These are phyloP conservation scores for Rhagonycha lutea DNA, from an alignment of 2,888 invertebrate genomes.

Conservation along the genomic window DNA sequence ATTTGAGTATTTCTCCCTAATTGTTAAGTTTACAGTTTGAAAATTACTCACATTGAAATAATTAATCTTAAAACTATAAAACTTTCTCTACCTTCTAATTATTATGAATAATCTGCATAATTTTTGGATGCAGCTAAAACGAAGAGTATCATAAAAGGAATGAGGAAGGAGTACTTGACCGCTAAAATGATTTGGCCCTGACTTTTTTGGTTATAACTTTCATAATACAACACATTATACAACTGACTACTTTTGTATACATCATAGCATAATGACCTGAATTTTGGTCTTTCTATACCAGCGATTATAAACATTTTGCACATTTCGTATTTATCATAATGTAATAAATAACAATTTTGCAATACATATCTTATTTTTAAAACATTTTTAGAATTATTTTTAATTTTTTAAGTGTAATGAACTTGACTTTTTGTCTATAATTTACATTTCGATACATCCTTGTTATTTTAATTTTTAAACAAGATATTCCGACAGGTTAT, in stretches of 20 bases:
- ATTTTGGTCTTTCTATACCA: slow-evolving; percentile 27
- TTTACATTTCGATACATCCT: not conserved
- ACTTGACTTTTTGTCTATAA: not conserved
- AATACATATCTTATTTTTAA: not conserved
- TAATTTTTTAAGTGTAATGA: not conserved
- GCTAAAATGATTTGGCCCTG: slow-evolving; percentile 44
- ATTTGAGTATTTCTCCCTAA: too few relatives aligned
- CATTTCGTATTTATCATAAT: slow-evolving; percentile 8
- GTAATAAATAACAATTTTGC: slow-evolving; percentile 1
- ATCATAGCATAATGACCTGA: slow-evolving; percentile 27
- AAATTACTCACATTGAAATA: not conserved
- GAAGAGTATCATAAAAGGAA: slow-evolving; percentile 4
- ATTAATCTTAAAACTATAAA: not conserved
- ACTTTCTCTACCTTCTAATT: not conserved
- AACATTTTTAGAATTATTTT: not conserved
- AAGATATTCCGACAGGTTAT: not conserved
- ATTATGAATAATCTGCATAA: not conserved
- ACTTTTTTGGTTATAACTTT: slow-evolving; percentile 46
- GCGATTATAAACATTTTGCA: slow-evolving; percentile 12
- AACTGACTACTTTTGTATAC: slow-evolving; percentile 37
- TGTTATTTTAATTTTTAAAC: not conserved
- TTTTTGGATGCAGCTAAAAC: not conserved
- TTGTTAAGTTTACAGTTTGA: too few relatives aligned
- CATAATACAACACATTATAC: slow-evolving; percentile 45
- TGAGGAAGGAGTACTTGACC: slow-evolving; percentile 42